Evolutionary conservation across 2,888 invertebrate genomes (phyloP).

Genomic region (Campoletis raptor): DNA sequence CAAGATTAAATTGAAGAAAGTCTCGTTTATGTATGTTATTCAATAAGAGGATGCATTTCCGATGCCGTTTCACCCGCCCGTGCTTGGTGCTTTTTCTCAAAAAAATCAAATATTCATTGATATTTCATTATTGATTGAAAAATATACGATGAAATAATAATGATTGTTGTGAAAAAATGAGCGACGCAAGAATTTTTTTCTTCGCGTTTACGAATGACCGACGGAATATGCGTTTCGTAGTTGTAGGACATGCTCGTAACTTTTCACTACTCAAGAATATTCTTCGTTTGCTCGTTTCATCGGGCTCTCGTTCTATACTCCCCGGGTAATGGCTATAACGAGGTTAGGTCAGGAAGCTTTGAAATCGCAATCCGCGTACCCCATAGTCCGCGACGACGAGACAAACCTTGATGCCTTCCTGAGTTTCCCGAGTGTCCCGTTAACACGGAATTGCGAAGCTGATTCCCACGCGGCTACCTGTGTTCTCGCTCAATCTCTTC

Average conservation of each 20-base stretch:
- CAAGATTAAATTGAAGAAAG: too few relatives aligned
- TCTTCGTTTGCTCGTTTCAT: background rate
- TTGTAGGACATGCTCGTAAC: background rate
- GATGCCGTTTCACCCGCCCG: too few relatives aligned
- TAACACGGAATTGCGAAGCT: constrained; percentile 52
- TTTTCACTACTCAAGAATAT: constrained; percentile 17
- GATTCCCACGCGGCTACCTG: constrained; percentile 58
- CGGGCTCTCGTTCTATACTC: constrained; percentile 17
- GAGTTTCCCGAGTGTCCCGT: background rate
- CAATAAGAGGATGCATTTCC: too few relatives aligned
- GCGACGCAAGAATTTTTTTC: background rate
- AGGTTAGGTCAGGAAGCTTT: constrained; percentile 47
- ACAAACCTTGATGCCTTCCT: background rate
- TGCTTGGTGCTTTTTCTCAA: too few relatives aligned
- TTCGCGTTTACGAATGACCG: background rate
- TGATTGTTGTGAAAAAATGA: background rate
- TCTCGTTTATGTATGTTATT: too few relatives aligned
- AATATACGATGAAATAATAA: too few relatives aligned
- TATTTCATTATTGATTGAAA: background rate
- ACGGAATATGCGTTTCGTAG: background rate
- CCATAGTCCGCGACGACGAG: background rate
- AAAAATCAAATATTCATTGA: too few relatives aligned
- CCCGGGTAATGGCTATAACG: constrained; percentile 45
- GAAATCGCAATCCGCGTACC: constrained; percentile 35
- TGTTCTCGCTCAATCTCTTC: constrained; percentile 31